A percentile compares a stretch with the other conserved stretches of the same genome.
Evolutionary conservation across 1,140 invertebrate species (phyloP).

Genomic region (Macrobrachium rosenbergii): DNA sequence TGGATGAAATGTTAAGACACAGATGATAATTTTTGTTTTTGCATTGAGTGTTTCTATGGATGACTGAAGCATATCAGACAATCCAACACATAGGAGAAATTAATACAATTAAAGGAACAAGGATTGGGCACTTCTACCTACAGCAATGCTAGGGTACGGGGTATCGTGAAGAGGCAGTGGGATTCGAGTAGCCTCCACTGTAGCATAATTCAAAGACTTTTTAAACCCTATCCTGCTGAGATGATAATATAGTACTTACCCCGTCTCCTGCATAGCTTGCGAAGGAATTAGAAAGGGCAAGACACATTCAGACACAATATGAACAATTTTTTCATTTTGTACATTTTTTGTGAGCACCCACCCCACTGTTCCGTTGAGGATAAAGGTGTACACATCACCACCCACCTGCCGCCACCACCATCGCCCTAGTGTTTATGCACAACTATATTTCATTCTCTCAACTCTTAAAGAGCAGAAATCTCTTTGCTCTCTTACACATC

Average conservation of each 20-base stretch:
- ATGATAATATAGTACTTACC: conserved; percentile 2
- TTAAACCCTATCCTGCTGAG: conserved; percentile 16
- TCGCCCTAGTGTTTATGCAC: conserved; percentile 27
- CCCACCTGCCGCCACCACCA: conserved; percentile 49
- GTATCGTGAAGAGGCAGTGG: conserved; percentile 11
- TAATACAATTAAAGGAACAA: conserved; percentile 48
- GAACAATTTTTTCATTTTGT: conserved; percentile 63
- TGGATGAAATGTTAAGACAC: conserved; percentile 58
- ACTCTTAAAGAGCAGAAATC: neutral
- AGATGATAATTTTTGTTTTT: conserved; percentile 42
- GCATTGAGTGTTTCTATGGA: conserved; percentile 56
- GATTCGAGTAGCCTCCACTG: conserved; percentile 36
- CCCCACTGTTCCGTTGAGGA: conserved; percentile 58
- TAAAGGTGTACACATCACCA: conserved; percentile 61
- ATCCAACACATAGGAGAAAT: conserved; percentile 55
- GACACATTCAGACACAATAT: conserved; percentile 63
- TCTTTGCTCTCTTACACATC: conserved; percentile 27
- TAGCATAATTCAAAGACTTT: neutral
- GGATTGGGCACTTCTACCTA: conserved; percentile 57
- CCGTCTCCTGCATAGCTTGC: conserved; percentile 43
- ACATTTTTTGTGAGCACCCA: conserved; percentile 64
- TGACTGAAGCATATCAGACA: conserved; percentile 58
- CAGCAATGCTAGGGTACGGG: conserved; percentile 43
- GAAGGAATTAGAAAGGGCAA: conserved; percentile 45
- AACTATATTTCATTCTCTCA: conserved; percentile 1